Conservation (phyloP, 1,140 invertebrate species). For the Lepidurus apus region DNA sequence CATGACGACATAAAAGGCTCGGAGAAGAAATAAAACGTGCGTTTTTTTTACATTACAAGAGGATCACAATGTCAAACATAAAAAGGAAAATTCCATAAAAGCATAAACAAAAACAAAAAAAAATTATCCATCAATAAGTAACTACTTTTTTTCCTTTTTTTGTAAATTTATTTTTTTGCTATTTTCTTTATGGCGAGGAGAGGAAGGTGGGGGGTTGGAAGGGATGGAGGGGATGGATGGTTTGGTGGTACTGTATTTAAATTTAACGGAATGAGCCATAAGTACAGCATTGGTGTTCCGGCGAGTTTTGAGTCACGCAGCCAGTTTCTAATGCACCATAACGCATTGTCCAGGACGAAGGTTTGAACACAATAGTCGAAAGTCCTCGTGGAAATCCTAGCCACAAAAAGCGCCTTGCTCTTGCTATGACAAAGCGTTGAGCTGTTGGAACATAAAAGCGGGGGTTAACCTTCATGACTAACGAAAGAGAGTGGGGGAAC, state of each 20-base stretch:
- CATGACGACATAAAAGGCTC: too few species aligned
- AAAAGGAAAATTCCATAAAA: background rate
- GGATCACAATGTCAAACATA: background rate
- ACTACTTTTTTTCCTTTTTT: background rate
- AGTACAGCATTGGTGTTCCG: background rate
- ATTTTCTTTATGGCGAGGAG: too few species aligned
- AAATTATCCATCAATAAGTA: background rate
- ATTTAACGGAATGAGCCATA: background rate
- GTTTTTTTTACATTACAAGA: background rate
- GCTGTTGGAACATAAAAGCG: background rate
- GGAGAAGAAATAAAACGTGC: too few species aligned
- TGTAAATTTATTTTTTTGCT: background rate
- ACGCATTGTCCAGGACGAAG: constrained; percentile 14
- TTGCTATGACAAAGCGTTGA: constrained; percentile 3
- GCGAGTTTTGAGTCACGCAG: background rate
- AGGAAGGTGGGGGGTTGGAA: background rate
- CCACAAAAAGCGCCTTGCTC: background rate
- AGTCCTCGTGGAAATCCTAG: background rate
- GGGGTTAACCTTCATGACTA: background rate
- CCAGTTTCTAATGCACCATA: constrained; percentile 19
- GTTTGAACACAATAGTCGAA: background rate
- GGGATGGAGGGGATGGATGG: background rate
- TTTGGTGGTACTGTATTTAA: too few species aligned
- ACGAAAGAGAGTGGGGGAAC: background rate
- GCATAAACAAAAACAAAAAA: too few species aligned